phyloP scores from a whole-genome alignment of 2,888 invertebrate species.

The Polydrusus cervinus region DNA sequence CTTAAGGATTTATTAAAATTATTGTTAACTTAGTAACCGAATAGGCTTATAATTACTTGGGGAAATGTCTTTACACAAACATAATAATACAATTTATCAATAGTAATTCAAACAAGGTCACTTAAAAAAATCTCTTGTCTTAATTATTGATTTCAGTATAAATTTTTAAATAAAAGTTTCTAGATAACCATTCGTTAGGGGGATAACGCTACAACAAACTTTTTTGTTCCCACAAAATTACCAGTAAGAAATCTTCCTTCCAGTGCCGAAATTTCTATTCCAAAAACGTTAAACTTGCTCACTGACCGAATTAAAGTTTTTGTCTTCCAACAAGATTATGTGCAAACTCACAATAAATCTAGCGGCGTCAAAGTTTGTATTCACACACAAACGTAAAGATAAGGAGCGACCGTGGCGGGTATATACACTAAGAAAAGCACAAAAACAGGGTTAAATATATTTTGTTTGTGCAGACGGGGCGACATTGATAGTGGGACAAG shows the following conservation, averaged over 20 bases:
- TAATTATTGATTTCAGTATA: too few species aligned
- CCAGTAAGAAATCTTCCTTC: constrained; percentile 28
- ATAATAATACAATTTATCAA: too few species aligned
- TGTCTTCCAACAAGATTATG: constrained; percentile 49
- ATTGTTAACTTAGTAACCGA: too few species aligned
- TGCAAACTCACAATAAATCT: constrained; percentile 54
- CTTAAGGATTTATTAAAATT: too few species aligned
- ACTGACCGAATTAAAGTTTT: constrained; percentile 55
- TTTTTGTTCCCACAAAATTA: constrained; percentile 4
- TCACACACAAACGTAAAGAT: constrained; percentile 55
- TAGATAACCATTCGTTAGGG: too few species aligned
- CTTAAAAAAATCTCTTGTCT: too few species aligned
- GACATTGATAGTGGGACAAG: constrained; percentile 57
- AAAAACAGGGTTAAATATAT: constrained; percentile 55
- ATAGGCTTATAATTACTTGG: too few species aligned
- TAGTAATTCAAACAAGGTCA: too few species aligned
- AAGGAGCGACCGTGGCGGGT: constrained; percentile 51
- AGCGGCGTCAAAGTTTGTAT: constrained; percentile 54
- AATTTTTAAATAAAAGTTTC: too few species aligned
- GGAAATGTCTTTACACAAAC: too few species aligned
- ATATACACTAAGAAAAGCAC: constrained; percentile 55
- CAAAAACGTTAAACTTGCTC: constrained; percentile 53
- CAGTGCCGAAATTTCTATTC: constrained; percentile 35
- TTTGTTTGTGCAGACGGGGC: constrained; percentile 55
- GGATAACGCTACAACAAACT: background rate